Evolutionary conservation across 2,113 vertebrate genomes (phyloP).

Genomic region (Labrus mixtus): DNA sequence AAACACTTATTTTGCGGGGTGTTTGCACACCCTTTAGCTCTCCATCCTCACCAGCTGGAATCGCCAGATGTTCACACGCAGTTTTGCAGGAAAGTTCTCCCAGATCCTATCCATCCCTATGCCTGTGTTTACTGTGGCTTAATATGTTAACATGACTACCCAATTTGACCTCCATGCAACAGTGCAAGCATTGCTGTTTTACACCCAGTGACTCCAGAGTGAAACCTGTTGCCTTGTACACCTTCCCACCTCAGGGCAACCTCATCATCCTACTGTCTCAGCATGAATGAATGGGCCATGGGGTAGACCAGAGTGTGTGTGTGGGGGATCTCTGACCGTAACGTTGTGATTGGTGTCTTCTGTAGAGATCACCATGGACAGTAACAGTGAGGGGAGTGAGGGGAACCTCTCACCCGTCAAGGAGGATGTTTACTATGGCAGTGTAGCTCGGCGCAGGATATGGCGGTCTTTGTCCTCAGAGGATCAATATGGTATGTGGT

Average conservation of each 20-base stretch:
- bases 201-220: conserved; percentile 77
- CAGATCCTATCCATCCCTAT: conserved; percentile 40
- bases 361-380: conserved; percentile 94
- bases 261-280: conserved; percentile 72
- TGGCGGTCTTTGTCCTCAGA: conserved; percentile 88
- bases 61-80: conserved; percentile 66
- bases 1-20: conserved; percentile 54
- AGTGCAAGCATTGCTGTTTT: conserved; percentile 85
- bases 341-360: conserved; percentile 87
- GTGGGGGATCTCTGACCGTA: conserved; percentile 78
- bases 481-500: conserved; percentile 89
- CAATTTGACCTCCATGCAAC: conserved; percentile 52
- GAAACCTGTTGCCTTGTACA: conserved; percentile 65
- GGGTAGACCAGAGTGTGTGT: conserved; percentile 68
- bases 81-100: conserved; percentile 63
- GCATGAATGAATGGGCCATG: conserved; percentile 76
- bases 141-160: conserved; percentile 51
- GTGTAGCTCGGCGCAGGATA: conserved; percentile 88
- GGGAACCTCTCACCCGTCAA: conserved; percentile 90
- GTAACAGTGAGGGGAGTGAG: conserved; percentile 96
- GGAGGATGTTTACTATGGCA: conserved; percentile 92
- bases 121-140: conserved; percentile 58
- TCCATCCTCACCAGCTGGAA: conserved; percentile 68
- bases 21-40: conserved; percentile 58
- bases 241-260: conserved; percentile 56